phyloP scores from a whole-genome alignment of 2,113 vertebrate genomes.

The Podilymbus podiceps region DNA sequence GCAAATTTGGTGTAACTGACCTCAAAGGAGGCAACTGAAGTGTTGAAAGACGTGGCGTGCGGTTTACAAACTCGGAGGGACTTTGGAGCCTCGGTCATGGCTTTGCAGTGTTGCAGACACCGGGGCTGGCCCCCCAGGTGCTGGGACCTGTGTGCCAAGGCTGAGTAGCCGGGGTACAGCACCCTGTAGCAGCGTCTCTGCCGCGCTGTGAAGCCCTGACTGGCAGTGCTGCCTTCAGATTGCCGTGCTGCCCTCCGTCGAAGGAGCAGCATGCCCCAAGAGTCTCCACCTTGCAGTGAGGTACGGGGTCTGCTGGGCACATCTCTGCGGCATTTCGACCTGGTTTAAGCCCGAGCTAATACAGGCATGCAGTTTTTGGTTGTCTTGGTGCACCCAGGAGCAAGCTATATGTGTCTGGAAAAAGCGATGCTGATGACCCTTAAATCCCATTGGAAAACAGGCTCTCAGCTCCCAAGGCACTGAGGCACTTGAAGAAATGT shows the following conservation, averaged over 20 bases:
- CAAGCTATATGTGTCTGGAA: background rate
- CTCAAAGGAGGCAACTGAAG: background rate
- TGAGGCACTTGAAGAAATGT: background rate
- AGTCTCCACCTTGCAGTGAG: background rate
- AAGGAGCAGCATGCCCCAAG: background rate
- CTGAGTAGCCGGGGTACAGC: background rate
- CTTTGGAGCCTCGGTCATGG: background rate
- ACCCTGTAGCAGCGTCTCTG: background rate
- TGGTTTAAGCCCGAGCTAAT: background rate
- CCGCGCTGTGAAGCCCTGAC: rapidly evolving
- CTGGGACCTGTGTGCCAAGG: background rate
- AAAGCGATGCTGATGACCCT: background rate
- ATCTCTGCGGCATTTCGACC: background rate
- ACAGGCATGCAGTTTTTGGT: background rate
- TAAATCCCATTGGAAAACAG: background rate
- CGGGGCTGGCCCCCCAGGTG: background rate
- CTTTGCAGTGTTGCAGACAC: background rate
- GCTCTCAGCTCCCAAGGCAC: background rate
- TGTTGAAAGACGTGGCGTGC: background rate
- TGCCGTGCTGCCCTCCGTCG: background rate
- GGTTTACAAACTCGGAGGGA: background rate
- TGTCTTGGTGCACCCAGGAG: background rate
- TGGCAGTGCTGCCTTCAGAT: background rate
- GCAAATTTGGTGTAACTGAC: background rate
- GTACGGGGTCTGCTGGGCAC: background rate